phyloP scores from a whole-genome alignment of 2,888 invertebrate genomes.

The Diaphora mendica region DNA sequence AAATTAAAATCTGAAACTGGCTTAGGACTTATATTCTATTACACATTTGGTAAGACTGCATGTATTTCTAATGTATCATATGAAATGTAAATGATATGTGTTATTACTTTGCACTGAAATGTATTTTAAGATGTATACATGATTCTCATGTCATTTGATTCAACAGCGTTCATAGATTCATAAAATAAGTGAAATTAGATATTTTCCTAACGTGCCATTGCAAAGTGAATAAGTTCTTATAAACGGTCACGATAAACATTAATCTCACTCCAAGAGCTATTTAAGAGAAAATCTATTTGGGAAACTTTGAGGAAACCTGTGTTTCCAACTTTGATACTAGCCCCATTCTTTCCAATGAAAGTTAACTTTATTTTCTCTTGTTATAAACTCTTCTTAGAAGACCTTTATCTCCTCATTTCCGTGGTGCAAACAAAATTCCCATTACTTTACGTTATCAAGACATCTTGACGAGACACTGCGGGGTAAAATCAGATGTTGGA shows the following conservation, averaged over 20 bases:
- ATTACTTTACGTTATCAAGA: constrained; percentile 80
- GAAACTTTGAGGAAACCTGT: constrained; percentile 62
- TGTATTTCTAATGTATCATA: not conserved
- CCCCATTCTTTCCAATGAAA: constrained; percentile 75
- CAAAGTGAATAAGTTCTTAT: constrained; percentile 37
- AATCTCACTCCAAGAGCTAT: constrained; percentile 62
- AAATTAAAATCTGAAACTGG: not conserved
- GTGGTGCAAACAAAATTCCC: constrained; percentile 67
- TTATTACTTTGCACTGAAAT: not conserved
- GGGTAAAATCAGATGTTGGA: constrained; percentile 48
- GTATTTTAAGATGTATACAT: not conserved
- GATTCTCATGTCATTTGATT: not conserved
- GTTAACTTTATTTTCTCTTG: constrained; percentile 69
- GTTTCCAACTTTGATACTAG: constrained; percentile 58
- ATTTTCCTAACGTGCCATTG: constrained; percentile 34
- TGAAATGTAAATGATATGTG: not conserved
- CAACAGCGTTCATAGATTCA: not conserved
- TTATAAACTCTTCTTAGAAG: constrained; percentile 76
- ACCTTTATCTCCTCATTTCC: constrained; percentile 75
- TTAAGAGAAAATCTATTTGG: constrained; percentile 72
- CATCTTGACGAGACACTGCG: constrained; percentile 67
- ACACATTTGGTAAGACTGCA: not conserved
- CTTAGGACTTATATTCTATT: not conserved
- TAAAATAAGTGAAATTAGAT: constrained; percentile 24
- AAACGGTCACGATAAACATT: constrained; percentile 55